Evolutionary conservation across 2,888 invertebrate genomes (phyloP).

Genomic region (Eilema depressum): DNA sequence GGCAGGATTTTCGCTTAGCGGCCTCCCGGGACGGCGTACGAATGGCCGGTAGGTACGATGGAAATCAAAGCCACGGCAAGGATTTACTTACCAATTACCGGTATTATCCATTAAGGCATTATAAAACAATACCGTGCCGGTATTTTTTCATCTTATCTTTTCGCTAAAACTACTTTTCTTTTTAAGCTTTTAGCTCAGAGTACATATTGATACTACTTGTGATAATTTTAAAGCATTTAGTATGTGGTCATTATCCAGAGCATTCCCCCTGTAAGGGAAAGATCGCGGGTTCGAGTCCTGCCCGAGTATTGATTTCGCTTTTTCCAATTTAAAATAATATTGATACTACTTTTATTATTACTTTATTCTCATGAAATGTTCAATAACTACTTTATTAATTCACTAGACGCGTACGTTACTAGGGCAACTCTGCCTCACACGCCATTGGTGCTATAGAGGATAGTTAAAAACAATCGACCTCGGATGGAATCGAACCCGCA

Average conservation of each 20-base stretch:
- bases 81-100: constrained; percentile 8
- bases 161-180: not conserved
- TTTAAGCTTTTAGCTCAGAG: not conserved
- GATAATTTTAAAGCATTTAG: no score
- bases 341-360: not conserved
- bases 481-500: no score
- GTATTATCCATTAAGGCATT: not conserved
- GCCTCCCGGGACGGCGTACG: not conserved
- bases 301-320: no score
- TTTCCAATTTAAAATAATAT: no score
- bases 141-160: not conserved
- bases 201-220: not conserved
- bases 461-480: no score
- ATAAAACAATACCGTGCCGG: not conserved
- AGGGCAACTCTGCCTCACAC: no score
- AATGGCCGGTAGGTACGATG: not conserved
- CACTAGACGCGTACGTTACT: no score
- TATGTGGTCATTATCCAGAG: no score
- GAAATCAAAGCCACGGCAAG: not conserved
- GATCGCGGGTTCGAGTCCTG: no score
- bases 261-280: no score
- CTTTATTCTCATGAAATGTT: no score
- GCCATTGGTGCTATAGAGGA: no score
- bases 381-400: not conserved
- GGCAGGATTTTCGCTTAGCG: not conserved